Evolutionary conservation across 2,888 invertebrate genomes (phyloP).

Genomic region (Aphidoletes aphidimyza): DNA sequence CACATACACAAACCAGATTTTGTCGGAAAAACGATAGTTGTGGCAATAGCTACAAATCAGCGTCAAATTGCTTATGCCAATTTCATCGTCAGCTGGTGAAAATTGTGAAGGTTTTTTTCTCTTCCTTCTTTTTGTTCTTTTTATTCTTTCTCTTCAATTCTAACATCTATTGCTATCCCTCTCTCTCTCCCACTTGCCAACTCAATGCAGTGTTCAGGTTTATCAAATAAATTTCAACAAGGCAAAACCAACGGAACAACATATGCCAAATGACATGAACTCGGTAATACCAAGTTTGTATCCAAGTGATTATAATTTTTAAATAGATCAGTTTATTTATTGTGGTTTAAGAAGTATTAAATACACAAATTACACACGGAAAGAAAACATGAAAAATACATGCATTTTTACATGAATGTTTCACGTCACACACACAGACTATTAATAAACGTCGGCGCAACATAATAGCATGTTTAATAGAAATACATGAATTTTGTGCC

Average conservation of each 20-base stretch:
- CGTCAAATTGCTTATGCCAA: conserved; percentile 2
- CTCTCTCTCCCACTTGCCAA: neutral
- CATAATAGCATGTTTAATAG: conserved; percentile 21
- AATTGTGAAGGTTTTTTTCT: neutral
- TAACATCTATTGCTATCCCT: neutral
- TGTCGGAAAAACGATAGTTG: no score
- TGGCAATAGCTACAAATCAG: neutral
- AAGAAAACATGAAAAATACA: no score
- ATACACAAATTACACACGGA: no score
- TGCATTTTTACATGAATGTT: neutral
- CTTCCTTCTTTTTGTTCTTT: neutral
- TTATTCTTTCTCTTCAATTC: no score
- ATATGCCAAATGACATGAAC: conserved; percentile 33
- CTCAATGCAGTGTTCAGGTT: neutral
- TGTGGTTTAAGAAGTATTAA: neutral
- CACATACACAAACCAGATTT: no score
- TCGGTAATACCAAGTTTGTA: no score
- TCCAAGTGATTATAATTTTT: conserved; percentile 22
- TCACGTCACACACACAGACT: neutral
- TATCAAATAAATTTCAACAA: neutral
- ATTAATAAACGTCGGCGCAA: neutral
- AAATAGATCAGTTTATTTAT: conserved; percentile 28
- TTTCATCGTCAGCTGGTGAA: neutral
- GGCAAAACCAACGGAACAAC: neutral
- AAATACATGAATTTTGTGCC: neutral